These are phyloP conservation scores for Anabacerthia variegaticeps DNA, from an alignment of 2,797 vertebrate species.

Conservation along the genomic window DNA sequence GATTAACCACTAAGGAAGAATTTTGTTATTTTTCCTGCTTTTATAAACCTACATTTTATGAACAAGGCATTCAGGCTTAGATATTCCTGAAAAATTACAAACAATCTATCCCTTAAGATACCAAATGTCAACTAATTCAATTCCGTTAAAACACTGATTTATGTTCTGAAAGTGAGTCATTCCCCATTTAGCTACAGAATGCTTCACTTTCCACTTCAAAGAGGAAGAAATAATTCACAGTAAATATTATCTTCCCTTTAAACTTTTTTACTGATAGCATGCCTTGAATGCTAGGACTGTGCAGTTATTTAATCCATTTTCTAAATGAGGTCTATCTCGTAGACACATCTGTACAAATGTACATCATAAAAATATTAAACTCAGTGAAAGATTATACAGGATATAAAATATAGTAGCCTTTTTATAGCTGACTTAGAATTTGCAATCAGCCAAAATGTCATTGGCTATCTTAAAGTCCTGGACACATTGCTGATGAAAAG, in stretches of 20 bases:
- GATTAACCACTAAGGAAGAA: neutral
- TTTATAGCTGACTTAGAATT: neutral
- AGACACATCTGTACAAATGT: neutral
- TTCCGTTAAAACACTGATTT: neutral
- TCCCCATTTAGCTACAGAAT: conserved; percentile 2
- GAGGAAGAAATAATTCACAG: neutral
- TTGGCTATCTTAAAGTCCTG: neutral
- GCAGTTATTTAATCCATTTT: neutral
- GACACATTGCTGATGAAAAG: neutral
- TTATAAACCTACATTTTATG: neutral
- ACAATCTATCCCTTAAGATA: neutral
- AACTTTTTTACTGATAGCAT: neutral
- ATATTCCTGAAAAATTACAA: neutral
- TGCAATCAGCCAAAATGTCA: neutral
- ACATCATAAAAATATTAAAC: neutral
- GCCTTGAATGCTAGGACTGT: neutral
- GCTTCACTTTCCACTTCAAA: conserved; percentile 16
- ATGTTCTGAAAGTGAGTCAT: neutral
- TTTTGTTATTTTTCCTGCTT: neutral
- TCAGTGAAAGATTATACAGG: neutral
- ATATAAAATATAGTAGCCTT: neutral
- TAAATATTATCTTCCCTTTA: conserved; percentile 20
- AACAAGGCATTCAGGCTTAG: neutral
- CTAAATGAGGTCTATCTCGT: neutral
- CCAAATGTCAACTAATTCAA: conserved; percentile 31